These are phyloP conservation scores for Esperia sulphurella DNA, from an alignment of 2,888 invertebrate species.

Conservation along the genomic window DNA sequence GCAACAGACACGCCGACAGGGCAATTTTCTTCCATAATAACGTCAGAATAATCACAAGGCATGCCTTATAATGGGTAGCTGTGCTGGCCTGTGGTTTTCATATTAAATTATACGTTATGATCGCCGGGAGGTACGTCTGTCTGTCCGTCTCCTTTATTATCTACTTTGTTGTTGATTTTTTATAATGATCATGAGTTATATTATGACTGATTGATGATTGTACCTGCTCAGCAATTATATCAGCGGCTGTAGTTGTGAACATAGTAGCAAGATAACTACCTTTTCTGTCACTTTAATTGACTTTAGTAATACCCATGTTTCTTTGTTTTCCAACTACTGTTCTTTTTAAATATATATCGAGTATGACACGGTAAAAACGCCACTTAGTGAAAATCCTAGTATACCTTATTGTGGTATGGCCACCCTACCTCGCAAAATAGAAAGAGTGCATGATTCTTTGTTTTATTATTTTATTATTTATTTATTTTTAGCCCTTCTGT, in stretches of 20 bases:
- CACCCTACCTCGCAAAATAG: too few relatives aligned
- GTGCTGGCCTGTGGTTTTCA: constrained; percentile 11
- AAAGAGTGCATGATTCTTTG: too few relatives aligned
- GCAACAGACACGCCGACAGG: constrained; percentile 11
- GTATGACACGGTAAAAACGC: too few relatives aligned
- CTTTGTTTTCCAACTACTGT: too few relatives aligned
- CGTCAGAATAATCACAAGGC: constrained; percentile 20
- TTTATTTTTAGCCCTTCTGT: too few relatives aligned
- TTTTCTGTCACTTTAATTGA: too few relatives aligned
- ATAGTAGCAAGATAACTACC: too few relatives aligned
- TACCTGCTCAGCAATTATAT: neutral
- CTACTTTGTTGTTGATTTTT: constrained; percentile 16
- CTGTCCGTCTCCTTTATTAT: constrained; percentile 16
- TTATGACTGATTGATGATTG: neutral
- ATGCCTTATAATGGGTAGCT: constrained; percentile 15
- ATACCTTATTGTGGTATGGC: too few relatives aligned
- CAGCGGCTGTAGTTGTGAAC: neutral
- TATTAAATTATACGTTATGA: constrained; percentile 20
- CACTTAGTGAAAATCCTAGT: too few relatives aligned
- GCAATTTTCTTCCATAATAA: constrained; percentile 18
- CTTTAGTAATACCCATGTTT: too few relatives aligned
- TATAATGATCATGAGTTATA: constrained; percentile 8
- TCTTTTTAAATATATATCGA: too few relatives aligned
- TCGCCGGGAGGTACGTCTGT: constrained; percentile 19
- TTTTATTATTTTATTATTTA: too few relatives aligned